These are phyloP conservation scores for Rutpela maculata DNA, from an alignment of 2,888 invertebrate genomes.

Conservation along the genomic window DNA sequence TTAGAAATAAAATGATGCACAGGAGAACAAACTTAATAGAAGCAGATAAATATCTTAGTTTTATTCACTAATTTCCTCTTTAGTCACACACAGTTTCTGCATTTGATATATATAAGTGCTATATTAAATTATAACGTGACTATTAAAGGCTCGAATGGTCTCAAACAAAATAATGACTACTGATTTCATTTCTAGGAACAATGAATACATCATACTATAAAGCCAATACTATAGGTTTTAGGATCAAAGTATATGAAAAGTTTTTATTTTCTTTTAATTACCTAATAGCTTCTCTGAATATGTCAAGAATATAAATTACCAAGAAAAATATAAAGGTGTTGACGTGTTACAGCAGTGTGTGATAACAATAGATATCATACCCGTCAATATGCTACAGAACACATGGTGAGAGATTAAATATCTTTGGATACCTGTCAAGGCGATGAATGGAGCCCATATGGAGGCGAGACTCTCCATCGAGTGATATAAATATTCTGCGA, in stretches of 20 bases:
- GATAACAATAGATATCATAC: not conserved
- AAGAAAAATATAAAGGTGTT: not conserved
- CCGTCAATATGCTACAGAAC: not conserved
- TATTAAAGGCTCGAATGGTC: not conserved
- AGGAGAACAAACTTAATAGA: no score
- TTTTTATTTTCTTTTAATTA: not conserved
- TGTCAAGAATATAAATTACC: not conserved
- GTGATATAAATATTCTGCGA: not conserved
- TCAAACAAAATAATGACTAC: not conserved
- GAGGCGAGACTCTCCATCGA: not conserved
- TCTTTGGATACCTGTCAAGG: not conserved
- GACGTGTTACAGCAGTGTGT: not conserved
- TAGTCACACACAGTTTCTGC: no score
- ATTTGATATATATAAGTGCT: no score
- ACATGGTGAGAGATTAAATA: constrained; percentile 2
- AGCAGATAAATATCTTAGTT: no score
- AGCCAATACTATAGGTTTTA: not conserved
- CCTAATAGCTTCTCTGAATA: not conserved
- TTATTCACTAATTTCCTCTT: no score
- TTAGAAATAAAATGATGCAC: no score
- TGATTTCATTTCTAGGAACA: not conserved
- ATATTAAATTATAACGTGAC: not conserved
- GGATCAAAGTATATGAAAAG: not conserved
- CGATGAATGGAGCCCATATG: not conserved
- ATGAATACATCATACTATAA: not conserved